Base-by-base conservation (phyloP, 64 coral and sea anemone genomes). In the Exaiptasia diaphana region DNA sequence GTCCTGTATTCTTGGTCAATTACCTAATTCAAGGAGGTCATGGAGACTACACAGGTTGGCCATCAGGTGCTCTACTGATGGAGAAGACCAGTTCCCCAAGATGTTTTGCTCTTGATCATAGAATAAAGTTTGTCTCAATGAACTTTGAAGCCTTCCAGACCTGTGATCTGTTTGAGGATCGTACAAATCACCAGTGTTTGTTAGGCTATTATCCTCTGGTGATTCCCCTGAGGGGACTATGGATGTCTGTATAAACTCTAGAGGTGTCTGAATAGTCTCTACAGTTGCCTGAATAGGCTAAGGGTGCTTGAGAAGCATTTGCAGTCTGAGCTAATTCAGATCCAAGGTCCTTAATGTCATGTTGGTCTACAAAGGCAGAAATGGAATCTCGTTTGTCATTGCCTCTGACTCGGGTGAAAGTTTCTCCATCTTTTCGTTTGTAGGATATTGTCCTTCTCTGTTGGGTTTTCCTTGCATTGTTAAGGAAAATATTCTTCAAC, bases 1-100 rank as follows among this genome's bases (percentile, higher is more conserved):
- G 27, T 86, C 71, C 41, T 72, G 23, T 32, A 38, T 11, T 4
- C 13, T 20, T 64, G 67, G 32, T 38, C 38, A 3, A 46, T 9
- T 38, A 58, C 36, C 67, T 73, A 45, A 55, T 18, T 52, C 70
- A 24, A 85, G 82, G 28, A 44, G 22, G 23, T 85, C 82, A 64
- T 85, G 82, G 28, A 85, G 39, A 20, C 49, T n/a, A 38, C 82
- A 75, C 24, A 85, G 34, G 56, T 68, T 50, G 50, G 50, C 50
- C 50, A 54, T 22, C 50, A 54, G 24, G 50, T 14, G 15, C 50
- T 54, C 50, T 54, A 54, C 50, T 54, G 50, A 54, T 54, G 50
- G 50, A 54, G 50, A 22, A 22, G 50, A 54, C 50, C 50, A 54
- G 14, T 54, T 54, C 50, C 24, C 50, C 50, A 54, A 54, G 24